Evolutionary conservation across 2,797 vertebrate genomes (phyloP), one percentile per base, ranked within the genome.

Genomic region (Onychomys arenicola): DNA sequence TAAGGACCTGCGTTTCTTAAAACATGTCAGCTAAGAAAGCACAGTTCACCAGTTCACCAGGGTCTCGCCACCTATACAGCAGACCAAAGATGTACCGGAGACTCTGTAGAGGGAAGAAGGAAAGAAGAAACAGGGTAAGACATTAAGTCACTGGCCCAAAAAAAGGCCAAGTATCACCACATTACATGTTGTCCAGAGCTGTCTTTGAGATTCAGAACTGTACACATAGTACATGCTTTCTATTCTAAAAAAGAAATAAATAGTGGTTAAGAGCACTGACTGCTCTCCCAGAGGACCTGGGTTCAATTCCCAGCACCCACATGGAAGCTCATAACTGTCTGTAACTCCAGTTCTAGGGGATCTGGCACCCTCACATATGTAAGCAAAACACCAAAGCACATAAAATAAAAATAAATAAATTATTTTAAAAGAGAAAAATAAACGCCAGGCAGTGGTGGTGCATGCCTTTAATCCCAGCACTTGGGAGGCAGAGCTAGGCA

Each of bases 231-330:
- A 49, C 34, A 96, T 7, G 21, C 52, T 69, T 34, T 37, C 73
- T 90, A 96, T 85, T 78, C 85, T 85, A 80, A 88, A 93, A 95
- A 19, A 63, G 37, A 85, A 29, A 40, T n/a, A 49, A n/a, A 14
- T 52, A 43, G 61, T 63, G 61, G 61, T 63, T 63, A 63, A 63
- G 27, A 63, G 61, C 61, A 65, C 21, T 12, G 63, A 29, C 25
- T 65, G 63, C 3, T 65, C 63, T 65, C 10, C 63, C 63, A 65
- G 63, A 65, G 63, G 63, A 32, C 63, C 63, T 32, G 11, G 29
- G 29, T 65, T 65, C 63, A 65, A 65, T 65, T 65, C 63, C 63
- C 12, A 13, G 63, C 29, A 65, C 10, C 63, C 63, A 65, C 27
- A 65, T 65, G 27, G 27, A 11, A 29, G 61, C 27, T 65, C 61